Percentiles rank a stretch among this genome's conserved stretches.
These are phyloP conservation scores for Drosophila arawakana DNA, from an alignment of 1,140 invertebrate species.

Conservation along the genomic window DNA sequence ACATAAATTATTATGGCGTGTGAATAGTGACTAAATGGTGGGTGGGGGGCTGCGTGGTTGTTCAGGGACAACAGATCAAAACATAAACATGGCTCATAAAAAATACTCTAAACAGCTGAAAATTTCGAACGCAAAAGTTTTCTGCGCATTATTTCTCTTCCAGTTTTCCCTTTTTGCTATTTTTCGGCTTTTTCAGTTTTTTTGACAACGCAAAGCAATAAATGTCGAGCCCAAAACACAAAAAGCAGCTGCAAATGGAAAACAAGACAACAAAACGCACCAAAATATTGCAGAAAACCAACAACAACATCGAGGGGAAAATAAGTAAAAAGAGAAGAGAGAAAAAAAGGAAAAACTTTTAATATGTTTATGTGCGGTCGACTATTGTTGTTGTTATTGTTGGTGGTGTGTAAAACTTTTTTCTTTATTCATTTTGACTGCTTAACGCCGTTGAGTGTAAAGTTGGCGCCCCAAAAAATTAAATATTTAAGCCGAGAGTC, in stretches of 20 bases:
- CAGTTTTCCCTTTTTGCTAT: slow-evolving; percentile 33
- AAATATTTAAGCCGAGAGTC: slow-evolving; percentile 69
- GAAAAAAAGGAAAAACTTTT: slow-evolving; percentile 66
- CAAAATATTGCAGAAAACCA: slow-evolving; percentile 39
- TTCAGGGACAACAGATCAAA: slow-evolving; percentile 49
- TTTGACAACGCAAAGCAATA: slow-evolving; percentile 72
- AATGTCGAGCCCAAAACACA: slow-evolving; percentile 64
- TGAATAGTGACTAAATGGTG: slow-evolving; percentile 7
- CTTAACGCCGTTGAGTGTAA: slow-evolving; percentile 58
- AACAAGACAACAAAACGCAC: slow-evolving; percentile 30
- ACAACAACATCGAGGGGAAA: neutral
- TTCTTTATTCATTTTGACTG: slow-evolving; percentile 46
- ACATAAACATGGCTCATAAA: slow-evolving; percentile 70
- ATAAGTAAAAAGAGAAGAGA: slow-evolving; percentile 15
- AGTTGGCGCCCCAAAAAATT: slow-evolving; percentile 63
- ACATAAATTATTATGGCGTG: slow-evolving; percentile 58
- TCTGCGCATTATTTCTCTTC: slow-evolving; percentile 5
- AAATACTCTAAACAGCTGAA: slow-evolving; percentile 57
- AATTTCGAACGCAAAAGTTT: slow-evolving; percentile 63
- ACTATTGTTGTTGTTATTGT: slow-evolving; percentile 26
- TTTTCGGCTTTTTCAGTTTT: slow-evolving; percentile 24
- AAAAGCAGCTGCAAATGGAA: slow-evolving; percentile 68
- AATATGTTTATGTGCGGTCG: slow-evolving; percentile 79
- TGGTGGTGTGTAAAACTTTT: slow-evolving; percentile 26
- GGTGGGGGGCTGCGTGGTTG: neutral